Evolutionary conservation across 1,140 invertebrate species (phyloP).

Genomic region (Drosophila micromelanica): DNA sequence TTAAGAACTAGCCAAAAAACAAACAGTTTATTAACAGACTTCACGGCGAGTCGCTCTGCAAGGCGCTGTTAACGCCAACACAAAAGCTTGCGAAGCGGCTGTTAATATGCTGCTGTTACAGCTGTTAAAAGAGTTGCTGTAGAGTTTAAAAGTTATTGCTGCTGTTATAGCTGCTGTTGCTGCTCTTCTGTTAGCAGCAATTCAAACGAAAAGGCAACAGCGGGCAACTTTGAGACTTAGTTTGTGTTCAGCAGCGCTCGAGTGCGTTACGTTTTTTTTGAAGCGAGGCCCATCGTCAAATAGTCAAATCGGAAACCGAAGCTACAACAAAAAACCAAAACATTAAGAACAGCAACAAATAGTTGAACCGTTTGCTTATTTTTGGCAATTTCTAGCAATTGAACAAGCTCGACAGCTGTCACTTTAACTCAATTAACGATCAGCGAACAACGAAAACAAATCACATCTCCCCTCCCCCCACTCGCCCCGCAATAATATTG

Average conservation of each 20-base stretch:
- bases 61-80: conserved; percentile 10
- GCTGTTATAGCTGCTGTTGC: conserved; percentile 15
- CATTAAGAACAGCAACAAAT: conserved; percentile 21
- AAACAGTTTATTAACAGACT: conserved; percentile 2
- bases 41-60: neutral
- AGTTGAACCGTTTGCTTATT: conserved; percentile 46
- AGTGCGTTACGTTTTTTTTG: conserved; percentile 57
- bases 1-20: neutral
- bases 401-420: conserved; percentile 52
- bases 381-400: conserved; percentile 54
- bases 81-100: neutral
- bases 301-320: conserved; percentile 5
- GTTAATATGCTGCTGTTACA: neutral
- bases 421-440: conserved; percentile 79
- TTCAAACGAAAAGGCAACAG: conserved; percentile 68
- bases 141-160: neutral
- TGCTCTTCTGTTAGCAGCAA: conserved; percentile 18
- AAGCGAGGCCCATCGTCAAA: conserved; percentile 1
- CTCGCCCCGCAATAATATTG: neutral
- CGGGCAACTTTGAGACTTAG: conserved; percentile 42
- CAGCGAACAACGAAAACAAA: conserved; percentile 54
- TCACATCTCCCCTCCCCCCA: neutral
- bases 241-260: conserved; percentile 66
- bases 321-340: conserved; percentile 6
- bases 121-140: neutral